These are phyloP conservation scores for Sminthopsis crassicaudata DNA, from an alignment of 2,113 vertebrate species.

Conservation along the genomic window DNA sequence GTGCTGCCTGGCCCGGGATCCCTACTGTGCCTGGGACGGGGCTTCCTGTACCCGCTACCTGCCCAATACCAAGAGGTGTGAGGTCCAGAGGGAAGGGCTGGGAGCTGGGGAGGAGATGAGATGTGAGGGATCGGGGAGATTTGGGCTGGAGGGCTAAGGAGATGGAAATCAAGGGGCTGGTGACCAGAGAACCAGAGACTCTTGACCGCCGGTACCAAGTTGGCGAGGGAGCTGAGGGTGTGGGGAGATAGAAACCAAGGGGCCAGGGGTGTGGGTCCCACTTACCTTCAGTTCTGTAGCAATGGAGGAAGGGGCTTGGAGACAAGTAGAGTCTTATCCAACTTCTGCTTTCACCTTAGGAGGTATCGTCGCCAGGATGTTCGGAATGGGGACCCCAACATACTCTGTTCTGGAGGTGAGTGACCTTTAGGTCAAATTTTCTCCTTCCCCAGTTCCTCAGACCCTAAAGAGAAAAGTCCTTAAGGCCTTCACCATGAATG, in stretches of 20 bases:
- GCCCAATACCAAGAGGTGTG: conserved; percentile 93
- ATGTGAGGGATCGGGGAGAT: not conserved
- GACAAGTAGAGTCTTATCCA: not conserved
- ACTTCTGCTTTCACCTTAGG: conserved; percentile 76
- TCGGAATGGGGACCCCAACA: conserved; percentile 95
- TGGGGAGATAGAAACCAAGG: not conserved
- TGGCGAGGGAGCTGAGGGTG: no score
- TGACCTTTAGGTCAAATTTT: not conserved
- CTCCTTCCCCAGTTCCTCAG: not conserved
- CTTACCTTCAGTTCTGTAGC: not conserved
- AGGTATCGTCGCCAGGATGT: conserved; percentile 96
- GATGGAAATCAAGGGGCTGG: not conserved
- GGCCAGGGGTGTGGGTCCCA: not conserved
- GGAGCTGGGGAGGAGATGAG: not conserved
- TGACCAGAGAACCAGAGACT: not conserved
- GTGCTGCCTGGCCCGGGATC: conserved; percentile 98
- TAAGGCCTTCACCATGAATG: not conserved
- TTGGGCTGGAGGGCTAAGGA: not conserved
- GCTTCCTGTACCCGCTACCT: conserved; percentile 94
- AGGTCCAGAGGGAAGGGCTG: not conserved
- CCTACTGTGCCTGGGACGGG: conserved; percentile 98
- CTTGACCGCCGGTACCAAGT: not conserved
- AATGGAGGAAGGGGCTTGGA: not conserved
- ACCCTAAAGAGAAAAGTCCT: not conserved
- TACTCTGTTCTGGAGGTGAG: conserved; percentile 94